A percentile compares a stretch with the other conserved stretches of the same genome.
phyloP scores from a whole-genome alignment of 2,888 invertebrate genomes.

The Lepidonotus clava region DNA sequence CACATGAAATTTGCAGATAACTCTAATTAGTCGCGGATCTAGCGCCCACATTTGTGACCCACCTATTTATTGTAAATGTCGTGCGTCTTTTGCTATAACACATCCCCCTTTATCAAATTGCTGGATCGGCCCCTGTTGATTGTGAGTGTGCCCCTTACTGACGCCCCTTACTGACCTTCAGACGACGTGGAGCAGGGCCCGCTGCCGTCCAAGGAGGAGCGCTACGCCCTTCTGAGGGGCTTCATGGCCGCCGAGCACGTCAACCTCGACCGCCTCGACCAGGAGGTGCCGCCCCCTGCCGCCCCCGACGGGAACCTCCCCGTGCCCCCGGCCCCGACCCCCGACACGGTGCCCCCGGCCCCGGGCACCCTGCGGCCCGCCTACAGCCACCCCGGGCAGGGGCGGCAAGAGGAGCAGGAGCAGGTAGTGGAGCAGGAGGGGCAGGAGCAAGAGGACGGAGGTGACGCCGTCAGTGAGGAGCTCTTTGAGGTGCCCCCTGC shows the following conservation, averaged over 20 bases:
- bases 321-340: not conserved
- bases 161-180: no score
- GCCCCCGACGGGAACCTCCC: not conserved
- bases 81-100: no score
- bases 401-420: not conserved
- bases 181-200: conserved; percentile 57
- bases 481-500: not conserved
- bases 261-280: conserved; percentile 53
- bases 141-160: no score
- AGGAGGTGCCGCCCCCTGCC: conserved; percentile 39
- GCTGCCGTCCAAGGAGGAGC: conserved; percentile 57
- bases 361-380: not conserved
- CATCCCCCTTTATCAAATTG: no score
- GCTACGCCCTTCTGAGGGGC: conserved; percentile 58
- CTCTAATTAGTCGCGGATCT: no score
- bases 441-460: not conserved
- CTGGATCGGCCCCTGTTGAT: no score
- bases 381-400: not conserved
- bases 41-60: no score
- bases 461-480: not conserved
- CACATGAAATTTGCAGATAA: no score
- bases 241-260: conserved; percentile 58
- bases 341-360: not conserved
- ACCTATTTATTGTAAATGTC: no score
- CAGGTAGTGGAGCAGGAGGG: not conserved